Evolutionary conservation across 2,797 vertebrate genomes (phyloP).

Genomic region (Chaunax sp.): DNA sequence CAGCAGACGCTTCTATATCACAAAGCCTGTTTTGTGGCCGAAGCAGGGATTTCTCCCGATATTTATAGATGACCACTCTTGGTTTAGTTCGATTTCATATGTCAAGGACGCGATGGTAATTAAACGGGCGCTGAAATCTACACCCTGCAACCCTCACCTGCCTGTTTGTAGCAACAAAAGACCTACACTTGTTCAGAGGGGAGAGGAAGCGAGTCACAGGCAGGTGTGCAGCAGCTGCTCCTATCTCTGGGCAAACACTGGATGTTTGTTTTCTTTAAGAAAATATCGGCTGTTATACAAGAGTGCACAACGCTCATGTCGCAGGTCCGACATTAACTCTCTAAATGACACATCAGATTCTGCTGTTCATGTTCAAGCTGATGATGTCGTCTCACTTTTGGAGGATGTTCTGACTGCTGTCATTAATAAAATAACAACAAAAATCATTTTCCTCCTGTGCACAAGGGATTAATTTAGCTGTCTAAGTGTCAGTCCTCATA

Average conservation of each 20-base stretch:
- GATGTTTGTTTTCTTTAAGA: slow-evolving; percentile 84
- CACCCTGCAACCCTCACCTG: slow-evolving; percentile 61
- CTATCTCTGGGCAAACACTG: slow-evolving; percentile 87
- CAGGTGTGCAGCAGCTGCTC: slow-evolving; percentile 91
- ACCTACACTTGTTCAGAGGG: slow-evolving; percentile 49
- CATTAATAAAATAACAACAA: neutral
- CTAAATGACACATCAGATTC: slow-evolving; percentile 65
- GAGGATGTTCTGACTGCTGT: slow-evolving; percentile 7
- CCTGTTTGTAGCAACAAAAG: slow-evolving; percentile 75
- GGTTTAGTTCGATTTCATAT: slow-evolving; percentile 27
- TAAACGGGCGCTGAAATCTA: slow-evolving; percentile 66
- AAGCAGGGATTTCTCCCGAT: slow-evolving; percentile 17
- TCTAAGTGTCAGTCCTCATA: neutral
- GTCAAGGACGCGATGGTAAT: slow-evolving; percentile 61
- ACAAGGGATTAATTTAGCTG: neutral
- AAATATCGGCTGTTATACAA: slow-evolving; percentile 80
- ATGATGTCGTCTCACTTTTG: slow-evolving; percentile 9
- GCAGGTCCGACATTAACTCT: slow-evolving; percentile 60
- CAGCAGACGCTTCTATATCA: slow-evolving; percentile 7
- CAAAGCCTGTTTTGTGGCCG: neutral
- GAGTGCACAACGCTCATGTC: slow-evolving; percentile 66
- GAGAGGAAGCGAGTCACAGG: slow-evolving; percentile 60
- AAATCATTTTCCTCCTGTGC: neutral
- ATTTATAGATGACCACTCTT: slow-evolving; percentile 25
- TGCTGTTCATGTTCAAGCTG: neutral